Base-by-base conservation (phyloP, 2,113 vertebrate species). In the Blennius ocellaris region DNA sequence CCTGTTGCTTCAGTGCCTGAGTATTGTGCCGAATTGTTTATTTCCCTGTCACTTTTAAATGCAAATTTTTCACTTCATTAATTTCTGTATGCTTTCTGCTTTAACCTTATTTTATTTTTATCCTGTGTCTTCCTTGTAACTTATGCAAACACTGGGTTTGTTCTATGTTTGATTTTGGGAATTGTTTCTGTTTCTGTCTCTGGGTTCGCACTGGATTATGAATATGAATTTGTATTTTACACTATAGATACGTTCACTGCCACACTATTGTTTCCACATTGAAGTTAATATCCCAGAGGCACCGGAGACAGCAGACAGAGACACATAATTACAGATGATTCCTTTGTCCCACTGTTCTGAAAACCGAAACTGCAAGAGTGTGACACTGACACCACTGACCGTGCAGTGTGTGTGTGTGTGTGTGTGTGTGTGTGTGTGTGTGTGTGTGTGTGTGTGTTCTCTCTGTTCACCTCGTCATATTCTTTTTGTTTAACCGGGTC, bases 401-500 rank as follows among this genome's bases (percentile, higher is more conserved):
- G 2, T 11, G 5, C 7, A 1, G 0, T 11, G 52, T 21, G 57
- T 17, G 12, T 61, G 66, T 43, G 0, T 11, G 52, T 21, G 53
- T 72, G 54, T 78, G 49, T 68, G 57, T 17, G 12, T 61, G 66
- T 43, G 38, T 43, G 79, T 56, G 48, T 62, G 53, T 58, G 58
- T 44, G 58, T 17, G 43, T 50, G 52, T 16, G 16, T 44, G 53
- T 47, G 45, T 6, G 39, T 1, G 38, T 0, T 9, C 7, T 37
- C 10, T n/a, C 15, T 55, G 37, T 55, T 74, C 43, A 84, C 70
- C 57, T 56, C 71, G 55, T 72, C 43, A 37, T 73, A 11, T 37
- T 14, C 51, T 5, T 2, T 43, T 14, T 38, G 50, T 52, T 66
- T 65, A 84, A 83, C 73, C 48, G 84, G 74, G 63, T 88, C 83